Evolutionary conservation across 1,140 invertebrate genomes (phyloP), one percentile per base, ranked within the genome.

Genomic region (Reticulitermes speratus): DNA sequence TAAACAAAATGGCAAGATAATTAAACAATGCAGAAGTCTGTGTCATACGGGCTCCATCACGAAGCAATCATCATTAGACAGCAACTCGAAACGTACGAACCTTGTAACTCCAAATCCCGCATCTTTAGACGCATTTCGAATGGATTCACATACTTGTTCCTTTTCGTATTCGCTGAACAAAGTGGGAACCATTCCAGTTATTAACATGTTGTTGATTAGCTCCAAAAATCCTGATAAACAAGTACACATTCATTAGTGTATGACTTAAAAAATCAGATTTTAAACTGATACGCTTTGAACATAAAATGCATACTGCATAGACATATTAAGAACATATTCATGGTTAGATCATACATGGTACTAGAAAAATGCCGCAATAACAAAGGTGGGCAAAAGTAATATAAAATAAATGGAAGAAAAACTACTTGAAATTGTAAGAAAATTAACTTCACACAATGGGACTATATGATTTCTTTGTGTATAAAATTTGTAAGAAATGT

Each of bases 131-230:
- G 94, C 93, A 86, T 93, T 93, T 88, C 96, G 93, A 32, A 96
- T 93, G 81, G 90, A 89, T 84, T 90, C 92, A 38, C 55, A 55
- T 5, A 87, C 69, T 44, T 85, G 65, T 21, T 98, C 96, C 89
- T 97, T 97, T 88, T 98, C 97, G 86, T 97, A 96, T 87, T 98
- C 97, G 25, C 93, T 92, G 88, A 97, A 98, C 11, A 98, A 90
- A 2, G 97, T 94, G 1, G 96, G 96, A 2, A 97, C 94, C 89
- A 96, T 95, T 14, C 97, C 97, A 69, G 96, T 95, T 89, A 96
- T 97, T 59, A 98, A 90, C 89, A 98, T 97, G 89, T 97, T 98
- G 90, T 98, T 98, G 82, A 98, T 96, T 86, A 97, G 92, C 90
- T 98, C 97, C 86, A 98, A 90, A 90, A 98, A 98, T 45, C 96